Evolutionary conservation across 2,888 invertebrate genomes (phyloP).

Genomic region (Trissolcus brochymenae): DNA sequence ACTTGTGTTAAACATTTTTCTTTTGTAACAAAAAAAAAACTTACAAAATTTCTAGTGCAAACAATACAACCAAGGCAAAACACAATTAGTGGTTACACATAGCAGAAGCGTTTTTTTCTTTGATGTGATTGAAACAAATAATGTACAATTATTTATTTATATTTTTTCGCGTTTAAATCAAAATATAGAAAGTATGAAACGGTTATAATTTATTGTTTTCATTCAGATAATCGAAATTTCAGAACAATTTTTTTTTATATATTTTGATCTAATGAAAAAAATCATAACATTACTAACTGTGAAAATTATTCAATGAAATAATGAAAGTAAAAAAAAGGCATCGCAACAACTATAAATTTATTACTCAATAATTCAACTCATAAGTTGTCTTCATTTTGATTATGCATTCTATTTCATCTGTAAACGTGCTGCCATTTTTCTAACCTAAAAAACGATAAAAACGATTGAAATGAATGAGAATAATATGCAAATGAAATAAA

Average conservation of each 20-base stretch:
- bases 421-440: constrained; percentile 20
- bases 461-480: too few species aligned
- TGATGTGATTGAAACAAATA: background rate
- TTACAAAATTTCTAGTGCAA: background rate
- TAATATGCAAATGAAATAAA: too few species aligned
- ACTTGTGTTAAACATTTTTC: background rate
- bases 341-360: background rate
- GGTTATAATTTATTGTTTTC: too few species aligned
- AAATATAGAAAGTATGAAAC: background rate
- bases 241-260: background rate
- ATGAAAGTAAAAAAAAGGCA: too few species aligned
- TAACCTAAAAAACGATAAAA: constrained; percentile 16
- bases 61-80: background rate
- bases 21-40: background rate
- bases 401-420: constrained; percentile 1
- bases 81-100: background rate
- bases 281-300: too few species aligned
- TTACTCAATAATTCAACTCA: background rate
- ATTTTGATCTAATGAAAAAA: background rate
- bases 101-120: constrained; percentile 5
- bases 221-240: too few species aligned
- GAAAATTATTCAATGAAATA: too few species aligned
- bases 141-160: background rate
- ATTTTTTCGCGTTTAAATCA: background rate
- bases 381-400: background rate